Base-by-base conservation (phyloP, 2,888 invertebrate species). In the Diaprepes abbreviatus region DNA sequence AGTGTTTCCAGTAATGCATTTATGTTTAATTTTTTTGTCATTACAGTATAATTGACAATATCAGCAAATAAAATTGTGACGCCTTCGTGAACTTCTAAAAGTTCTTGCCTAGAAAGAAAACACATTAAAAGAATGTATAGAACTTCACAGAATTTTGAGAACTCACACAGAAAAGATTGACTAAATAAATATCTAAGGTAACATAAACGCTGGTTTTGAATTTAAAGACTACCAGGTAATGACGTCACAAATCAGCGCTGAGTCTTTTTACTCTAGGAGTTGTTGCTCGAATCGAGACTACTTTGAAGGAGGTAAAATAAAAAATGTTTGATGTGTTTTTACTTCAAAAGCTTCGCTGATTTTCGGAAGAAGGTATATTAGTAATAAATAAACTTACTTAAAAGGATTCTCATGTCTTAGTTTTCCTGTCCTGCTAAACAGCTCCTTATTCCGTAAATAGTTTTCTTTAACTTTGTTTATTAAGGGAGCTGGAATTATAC, bases 61-160 rank as follows among this genome's bases (percentile, higher is more conserved):
- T 97, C 97, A 0, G 97, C 96, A 80, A 95, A 97, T 31, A 97
- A 85, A 73, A 97, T 94, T 75, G 94, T 93, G 1, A 97, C 96
- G 80, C 96, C 92, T 12, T 93, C 89, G 80, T 97, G 95, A 35
- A 92, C 91, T 83, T 95, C 93, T 0, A 97, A 92, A 79, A 95
- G 95, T 0, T 95, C 85, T 79, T 95, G 92, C 76, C 96, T 96
- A 85, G 66, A 86, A 89, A 43, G 17, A 71, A 67, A 36, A n/a
- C n/a, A n/a, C n/a, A n/a, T n/a, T n/a, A n/a, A n/a, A n/a, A n/a
- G n/a, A n/a, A n/a, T n/a, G n/a, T n/a, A n/a, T n/a, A n/a, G n/a
- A n/a, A n/a, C n/a, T n/a, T n/a, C n/a, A n/a, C n/a, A n/a, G n/a
- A n/a, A n/a, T n/a, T n/a, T n/a, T n/a, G n/a, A n/a, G n/a, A n/a